Conservation (phyloP, 2,888 invertebrate genomes). For the Eumerus sabulonum region DNA sequence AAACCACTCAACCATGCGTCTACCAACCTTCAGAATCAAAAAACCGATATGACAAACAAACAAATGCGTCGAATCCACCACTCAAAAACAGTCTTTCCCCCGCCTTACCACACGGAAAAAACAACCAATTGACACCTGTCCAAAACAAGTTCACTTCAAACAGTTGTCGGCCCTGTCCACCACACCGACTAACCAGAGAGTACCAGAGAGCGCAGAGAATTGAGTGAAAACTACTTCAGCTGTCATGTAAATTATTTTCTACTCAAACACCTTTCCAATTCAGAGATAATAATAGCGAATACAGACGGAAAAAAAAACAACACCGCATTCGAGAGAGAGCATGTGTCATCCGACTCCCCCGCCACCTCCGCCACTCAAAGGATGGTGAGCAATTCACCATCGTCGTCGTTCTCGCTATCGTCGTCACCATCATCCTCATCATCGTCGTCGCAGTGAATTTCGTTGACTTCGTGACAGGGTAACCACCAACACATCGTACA, state of each 20-base stretch:
- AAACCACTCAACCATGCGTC: no score
- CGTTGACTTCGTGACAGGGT: constrained; percentile 66
- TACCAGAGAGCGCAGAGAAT: neutral
- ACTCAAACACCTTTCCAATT: constrained; percentile 65
- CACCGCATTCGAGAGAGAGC: constrained; percentile 51
- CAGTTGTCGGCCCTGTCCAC: constrained; percentile 48
- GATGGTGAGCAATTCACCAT: no score
- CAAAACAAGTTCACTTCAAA: constrained; percentile 38
- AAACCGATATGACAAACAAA: constrained; percentile 2
- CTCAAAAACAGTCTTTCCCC: neutral
- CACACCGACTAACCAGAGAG: constrained; percentile 3
- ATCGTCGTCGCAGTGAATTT: constrained; percentile 50
- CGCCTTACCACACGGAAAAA: neutral
- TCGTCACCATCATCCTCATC: constrained; percentile 2
- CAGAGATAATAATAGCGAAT: constrained; percentile 22
- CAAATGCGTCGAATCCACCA: constrained; percentile 54
- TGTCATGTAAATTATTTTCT: constrained; percentile 19
- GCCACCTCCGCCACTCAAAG: neutral
- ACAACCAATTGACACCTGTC: constrained; percentile 60
- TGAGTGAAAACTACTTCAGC: constrained; percentile 21
- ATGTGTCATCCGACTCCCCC: constrained; percentile 61
- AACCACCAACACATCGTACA: constrained; percentile 70
- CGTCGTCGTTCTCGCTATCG: no score
- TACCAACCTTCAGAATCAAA: constrained; percentile 30
- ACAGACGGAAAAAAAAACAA: constrained; percentile 40